A percentile compares a stretch with the other conserved stretches of the same genome.
Evolutionary conservation across 2,888 invertebrate genomes (phyloP).

Genomic region (Chrysolina haemoptera): DNA sequence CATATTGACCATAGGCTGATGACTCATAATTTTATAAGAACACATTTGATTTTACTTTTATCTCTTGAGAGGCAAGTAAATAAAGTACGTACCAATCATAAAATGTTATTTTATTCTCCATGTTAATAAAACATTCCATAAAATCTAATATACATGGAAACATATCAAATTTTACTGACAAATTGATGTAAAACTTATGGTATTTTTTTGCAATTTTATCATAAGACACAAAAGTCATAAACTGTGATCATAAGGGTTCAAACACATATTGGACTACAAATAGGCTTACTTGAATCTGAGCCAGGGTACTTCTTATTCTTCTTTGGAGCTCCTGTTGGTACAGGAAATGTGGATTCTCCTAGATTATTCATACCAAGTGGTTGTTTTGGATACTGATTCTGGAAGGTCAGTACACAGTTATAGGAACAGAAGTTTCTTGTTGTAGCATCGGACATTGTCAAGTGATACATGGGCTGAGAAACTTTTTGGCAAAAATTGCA

Average conservation of each 20-base stretch:
- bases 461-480: constrained; percentile 81
- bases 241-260: background rate
- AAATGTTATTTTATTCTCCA: constrained; percentile 2
- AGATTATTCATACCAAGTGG: constrained; percentile 68
- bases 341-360: constrained; percentile 55
- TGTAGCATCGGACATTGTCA: constrained; percentile 89
- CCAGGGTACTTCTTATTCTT: constrained; percentile 59
- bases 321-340: constrained; percentile 71
- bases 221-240: background rate
- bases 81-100: background rate
- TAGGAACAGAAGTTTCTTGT: constrained; percentile 88
- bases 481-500: constrained; percentile 80
- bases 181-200: background rate
- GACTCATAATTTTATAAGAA: too few species aligned
- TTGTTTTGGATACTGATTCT: constrained; percentile 75
- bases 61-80: constrained; percentile 6
- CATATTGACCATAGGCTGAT: too few species aligned
- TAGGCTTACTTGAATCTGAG: constrained; percentile 42
- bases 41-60: too few species aligned
- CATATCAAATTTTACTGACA: background rate
- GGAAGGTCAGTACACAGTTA: constrained; percentile 87
- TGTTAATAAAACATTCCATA: background rate
- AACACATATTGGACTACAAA: background rate
- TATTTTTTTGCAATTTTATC: background rate
- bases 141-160: background rate